phyloP scores from a whole-genome alignment of 2,113 vertebrate species.

The Prinia subflava region DNA sequence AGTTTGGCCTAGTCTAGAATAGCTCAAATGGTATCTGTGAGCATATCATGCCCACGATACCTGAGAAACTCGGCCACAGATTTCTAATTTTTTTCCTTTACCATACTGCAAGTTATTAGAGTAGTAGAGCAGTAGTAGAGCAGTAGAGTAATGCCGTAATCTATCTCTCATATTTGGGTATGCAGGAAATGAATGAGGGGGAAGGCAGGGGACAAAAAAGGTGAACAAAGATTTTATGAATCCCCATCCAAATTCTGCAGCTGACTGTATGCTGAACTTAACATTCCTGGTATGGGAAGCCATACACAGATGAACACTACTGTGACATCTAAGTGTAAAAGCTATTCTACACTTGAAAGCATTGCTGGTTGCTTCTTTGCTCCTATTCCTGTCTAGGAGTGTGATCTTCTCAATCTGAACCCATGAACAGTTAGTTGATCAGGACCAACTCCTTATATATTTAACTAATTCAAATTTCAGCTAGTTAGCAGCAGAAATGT shows the following conservation, averaged over 20 bases:
- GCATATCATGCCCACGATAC: too few species aligned
- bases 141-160: neutral
- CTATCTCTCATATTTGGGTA: neutral
- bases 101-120: accelerated
- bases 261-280: neutral
- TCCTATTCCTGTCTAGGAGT: neutral
- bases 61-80: too few species aligned
- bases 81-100: neutral
- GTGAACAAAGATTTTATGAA: neutral
- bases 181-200: neutral
- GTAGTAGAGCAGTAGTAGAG: too few species aligned
- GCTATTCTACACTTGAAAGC: neutral
- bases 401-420: neutral
- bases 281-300: neutral
- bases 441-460: neutral
- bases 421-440: neutral
- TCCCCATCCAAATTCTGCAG: neutral
- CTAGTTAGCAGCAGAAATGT: neutral
- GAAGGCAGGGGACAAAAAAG: neutral
- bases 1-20: too few species aligned
- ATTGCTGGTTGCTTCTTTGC: neutral
- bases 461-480: neutral
- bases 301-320: neutral
- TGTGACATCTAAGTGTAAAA: neutral
- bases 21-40: too few species aligned